A percentile compares a stretch with the other conserved stretches of the same genome.
Conservation (phyloP, 1,140 invertebrate genomes). For the Papilio helenus region DNA sequence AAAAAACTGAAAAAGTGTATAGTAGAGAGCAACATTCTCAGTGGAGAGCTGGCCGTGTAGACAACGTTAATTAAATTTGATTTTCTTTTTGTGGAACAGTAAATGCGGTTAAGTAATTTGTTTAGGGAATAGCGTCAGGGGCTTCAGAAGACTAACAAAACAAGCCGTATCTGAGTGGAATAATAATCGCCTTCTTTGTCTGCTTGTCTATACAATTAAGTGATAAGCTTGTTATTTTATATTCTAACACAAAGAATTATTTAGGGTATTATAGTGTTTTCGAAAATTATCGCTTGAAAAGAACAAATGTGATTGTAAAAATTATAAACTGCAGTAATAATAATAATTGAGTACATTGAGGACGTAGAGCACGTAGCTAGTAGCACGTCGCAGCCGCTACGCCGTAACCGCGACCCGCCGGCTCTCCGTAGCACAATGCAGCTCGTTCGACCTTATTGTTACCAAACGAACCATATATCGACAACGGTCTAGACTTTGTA, state of each 20-base stretch:
- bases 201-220: slow-evolving; percentile 28
- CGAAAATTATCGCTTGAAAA: not conserved
- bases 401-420: not conserved
- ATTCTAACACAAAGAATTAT: not conserved
- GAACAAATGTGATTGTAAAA: not conserved
- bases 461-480: slow-evolving; percentile 8
- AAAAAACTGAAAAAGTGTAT: not conserved
- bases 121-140: slow-evolving; percentile 33
- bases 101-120: slow-evolving; percentile 40
- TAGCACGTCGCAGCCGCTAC: not conserved
- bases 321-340: not conserved
- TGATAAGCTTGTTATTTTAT: slow-evolving; percentile 19
- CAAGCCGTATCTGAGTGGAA: slow-evolving; percentile 35
- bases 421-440: not conserved
- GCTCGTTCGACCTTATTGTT: slow-evolving; percentile 4
- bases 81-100: slow-evolving; percentile 28
- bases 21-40: slow-evolving; percentile 7
- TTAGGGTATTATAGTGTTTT: not conserved
- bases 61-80: slow-evolving; percentile 28
- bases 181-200: slow-evolving; percentile 36
- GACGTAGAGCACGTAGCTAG: not conserved
- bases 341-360: not conserved
- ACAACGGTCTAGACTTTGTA: not conserved
- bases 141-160: slow-evolving; percentile 33
- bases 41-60: not conserved